Evolutionary conservation across 2,888 invertebrate genomes (phyloP), one percentile per base, ranked within the genome.

Genomic region (Limenitis camilla): DNA sequence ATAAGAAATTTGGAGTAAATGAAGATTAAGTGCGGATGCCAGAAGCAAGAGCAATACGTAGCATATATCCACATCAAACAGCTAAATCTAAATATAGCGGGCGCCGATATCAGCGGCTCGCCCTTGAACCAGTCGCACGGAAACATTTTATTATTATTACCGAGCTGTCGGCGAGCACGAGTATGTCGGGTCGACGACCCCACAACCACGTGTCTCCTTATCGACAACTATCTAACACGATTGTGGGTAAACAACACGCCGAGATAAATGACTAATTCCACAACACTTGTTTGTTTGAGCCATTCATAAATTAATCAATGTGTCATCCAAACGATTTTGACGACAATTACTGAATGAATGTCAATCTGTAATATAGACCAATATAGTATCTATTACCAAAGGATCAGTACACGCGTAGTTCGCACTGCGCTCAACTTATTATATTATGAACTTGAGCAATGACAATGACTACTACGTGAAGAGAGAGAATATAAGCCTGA

Each of bases 61-160:
- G 71, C 58, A 73, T 74, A 74, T 72, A 76, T 71, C 72, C 68
- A 76, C 80, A 78, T 76, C 72, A 77, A 79, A 84, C 77, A 78
- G 79, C 84, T 84, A 85, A 86, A 86, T 86, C 87, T 86, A 87
- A 86, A 87, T 86, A 87, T 87, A 87, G 86, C 86, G 73, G 78
- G 81, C 84, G 81, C 80, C 87, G 86, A 87, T 87, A 87, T 86
- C 87, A 86, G 85, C 82, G 86, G 81, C 74, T 84, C 87, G 87
- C 87, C 87, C 87, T 87, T 87, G 87, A 87, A 86, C 87, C 87
- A 87, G 82, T 86, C 86, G 85, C 85, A 85, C 86, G 87, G 86
- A 86, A 87, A 87, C 86, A 85, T 87, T 87, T 87, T 86, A 87
- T 87, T 87, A 87, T 87, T 86, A 87, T 86, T 87, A 87, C 84